phyloP scores from a whole-genome alignment of 1,140 invertebrate genomes.

The Acromyrmex echinatior region DNA sequence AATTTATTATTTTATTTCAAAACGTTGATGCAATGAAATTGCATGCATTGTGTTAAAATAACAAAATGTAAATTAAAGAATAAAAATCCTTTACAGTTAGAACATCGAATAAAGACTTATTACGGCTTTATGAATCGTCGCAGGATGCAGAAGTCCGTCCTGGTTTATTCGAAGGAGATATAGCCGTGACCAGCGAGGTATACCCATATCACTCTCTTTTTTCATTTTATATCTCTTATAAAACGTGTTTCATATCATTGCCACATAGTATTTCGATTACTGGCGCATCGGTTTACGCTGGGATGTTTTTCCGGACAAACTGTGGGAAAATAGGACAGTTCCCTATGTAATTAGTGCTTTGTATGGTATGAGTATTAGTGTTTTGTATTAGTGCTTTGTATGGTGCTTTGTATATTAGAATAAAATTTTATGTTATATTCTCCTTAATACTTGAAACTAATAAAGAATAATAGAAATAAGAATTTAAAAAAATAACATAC shows the following conservation, averaged over 20 bases:
- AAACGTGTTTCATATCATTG: not conserved
- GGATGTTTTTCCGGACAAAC: conserved; percentile 36
- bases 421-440: not conserved
- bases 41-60: not conserved
- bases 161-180: conserved; percentile 32
- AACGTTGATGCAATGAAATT: not conserved
- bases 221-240: conserved; percentile 5
- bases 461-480: not conserved
- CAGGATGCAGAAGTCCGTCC: conserved; percentile 38
- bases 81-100: conserved; percentile 39
- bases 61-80: not conserved
- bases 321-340: conserved; percentile 21
- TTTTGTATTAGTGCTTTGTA: not conserved
- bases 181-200: conserved; percentile 26
- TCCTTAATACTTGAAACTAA: not conserved
- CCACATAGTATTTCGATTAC: conserved; percentile 9
- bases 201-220: not conserved
- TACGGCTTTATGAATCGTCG: conserved; percentile 7
- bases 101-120: conserved; percentile 12
- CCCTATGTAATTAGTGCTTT: conserved; percentile 23
- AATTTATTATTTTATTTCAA: not conserved
- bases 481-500: not conserved
- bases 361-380: not conserved
- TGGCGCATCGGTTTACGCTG: conserved; percentile 33
- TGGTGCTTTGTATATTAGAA: not conserved